These are phyloP conservation scores for Neria commutata DNA, from an alignment of 2,888 invertebrate species.

Conservation along the genomic window DNA sequence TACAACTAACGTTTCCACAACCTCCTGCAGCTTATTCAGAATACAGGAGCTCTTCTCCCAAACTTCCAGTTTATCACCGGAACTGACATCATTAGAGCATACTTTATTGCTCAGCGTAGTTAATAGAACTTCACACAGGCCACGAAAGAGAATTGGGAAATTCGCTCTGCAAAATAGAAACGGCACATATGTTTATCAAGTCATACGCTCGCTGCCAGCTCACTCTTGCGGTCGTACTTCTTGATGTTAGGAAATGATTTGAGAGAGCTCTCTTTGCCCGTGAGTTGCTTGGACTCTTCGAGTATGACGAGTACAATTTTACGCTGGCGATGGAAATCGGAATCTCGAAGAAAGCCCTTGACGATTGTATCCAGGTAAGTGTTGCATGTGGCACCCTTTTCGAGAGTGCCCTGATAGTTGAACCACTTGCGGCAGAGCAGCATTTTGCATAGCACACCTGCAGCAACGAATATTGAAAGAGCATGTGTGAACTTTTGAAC, in stretches of 20 bases:
- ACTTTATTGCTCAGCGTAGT: conserved; percentile 66
- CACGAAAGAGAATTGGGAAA: conserved; percentile 72
- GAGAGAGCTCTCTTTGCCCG: conserved; percentile 67
- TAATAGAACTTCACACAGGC: conserved; percentile 69
- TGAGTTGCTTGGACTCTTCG: conserved; percentile 66
- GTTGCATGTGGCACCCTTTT: conserved; percentile 72
- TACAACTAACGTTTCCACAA: conserved; percentile 70
- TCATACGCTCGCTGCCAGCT: neutral
- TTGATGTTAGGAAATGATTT: conserved; percentile 70
- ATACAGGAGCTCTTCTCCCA: conserved; percentile 71
- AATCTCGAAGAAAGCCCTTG: conserved; percentile 69
- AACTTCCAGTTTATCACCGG: conserved; percentile 66
- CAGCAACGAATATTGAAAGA: neutral
- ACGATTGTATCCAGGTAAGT: conserved; percentile 70
- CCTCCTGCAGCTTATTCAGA: conserved; percentile 70
- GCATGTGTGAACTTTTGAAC: no score
- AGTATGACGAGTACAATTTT: conserved; percentile 66
- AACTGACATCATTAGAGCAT: conserved; percentile 63
- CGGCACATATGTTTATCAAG: neutral
- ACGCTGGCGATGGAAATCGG: conserved; percentile 67
- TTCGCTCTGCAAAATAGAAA: conserved; percentile 61
- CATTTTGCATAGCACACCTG: conserved; percentile 63
- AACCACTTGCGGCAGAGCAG: conserved; percentile 75
- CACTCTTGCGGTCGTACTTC: conserved; percentile 56
- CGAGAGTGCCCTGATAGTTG: conserved; percentile 67